Base-by-base conservation (phyloP, 2,113 vertebrate genomes). In the Myanophis thanlyinensis region DNA sequence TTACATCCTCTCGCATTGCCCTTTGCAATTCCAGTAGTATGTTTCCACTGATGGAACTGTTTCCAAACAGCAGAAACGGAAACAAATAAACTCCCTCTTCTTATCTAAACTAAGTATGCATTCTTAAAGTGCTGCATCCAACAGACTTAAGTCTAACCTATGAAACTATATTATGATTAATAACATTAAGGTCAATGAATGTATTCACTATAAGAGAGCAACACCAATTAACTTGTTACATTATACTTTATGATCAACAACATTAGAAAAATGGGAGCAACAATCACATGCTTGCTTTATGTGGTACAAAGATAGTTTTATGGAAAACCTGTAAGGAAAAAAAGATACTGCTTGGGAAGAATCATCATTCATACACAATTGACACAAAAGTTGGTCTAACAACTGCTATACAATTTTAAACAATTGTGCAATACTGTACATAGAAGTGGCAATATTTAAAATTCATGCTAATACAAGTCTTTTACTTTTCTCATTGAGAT, bases 371-470 rank as follows among this genome's bases (percentile, higher is more conserved):
- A 94, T n/a, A n/a, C 93, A 25, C 96, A 95, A 97, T 95, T 97
- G 96, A 96, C 96, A 96, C 93, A 95, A 94, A 93, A 96, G 96
- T 96, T 96, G 93, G 96, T 97, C 94, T 94, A 95, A 95, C 96
- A 97, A 97, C 96, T 97, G 96, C 93, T 94, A 89, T 91, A 96
- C 93, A 96, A 97, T 97, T 97, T 95, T 93, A 97, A 97, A 98
- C 96, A 97, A 98, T 97, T 89, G 95, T 96, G 93, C 94, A 97
- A 96, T 94, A n/a, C n/a, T n/a, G n/a, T n/a, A 96, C 94, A 96
- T 5, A 95, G 97, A 98, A 97, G 97, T 97, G 97, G 96, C 94
- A 97, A 96, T 96, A 97, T 97, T 98, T 98, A 97, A 97, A 98
- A 98, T 98, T 98, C 97, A 97, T 96, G 97, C 97, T 97, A 97